These are phyloP conservation scores for Ophioninae sp. DNA, from an alignment of 2,888 invertebrate species.

Conservation along the genomic window DNA sequence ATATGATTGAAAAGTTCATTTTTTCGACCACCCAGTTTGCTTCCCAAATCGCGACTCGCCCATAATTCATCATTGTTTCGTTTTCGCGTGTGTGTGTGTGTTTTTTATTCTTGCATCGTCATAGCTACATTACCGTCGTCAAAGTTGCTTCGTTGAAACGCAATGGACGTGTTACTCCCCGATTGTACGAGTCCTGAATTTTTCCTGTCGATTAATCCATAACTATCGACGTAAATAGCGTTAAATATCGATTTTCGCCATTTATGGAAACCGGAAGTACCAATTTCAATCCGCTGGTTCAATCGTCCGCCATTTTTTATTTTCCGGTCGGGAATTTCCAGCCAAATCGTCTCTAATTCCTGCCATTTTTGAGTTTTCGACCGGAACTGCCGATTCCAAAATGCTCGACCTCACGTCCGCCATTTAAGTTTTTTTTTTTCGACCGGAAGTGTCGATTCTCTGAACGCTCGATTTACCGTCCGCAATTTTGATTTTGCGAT, in stretches of 20 bases:
- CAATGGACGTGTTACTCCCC: not conserved
- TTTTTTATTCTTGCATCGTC: not conserved
- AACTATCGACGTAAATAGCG: not conserved
- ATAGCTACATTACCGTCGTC: not conserved
- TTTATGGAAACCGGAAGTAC: no score
- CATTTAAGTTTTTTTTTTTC: no score
- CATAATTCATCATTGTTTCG: not conserved
- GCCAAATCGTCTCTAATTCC: no score
- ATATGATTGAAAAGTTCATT: conserved; percentile 18
- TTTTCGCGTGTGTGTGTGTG: not conserved
- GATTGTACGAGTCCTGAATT: not conserved
- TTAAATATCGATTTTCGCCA: no score
- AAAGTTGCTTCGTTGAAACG: not conserved
- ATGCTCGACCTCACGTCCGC: no score
- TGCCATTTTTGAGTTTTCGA: no score
- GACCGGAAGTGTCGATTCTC: no score
- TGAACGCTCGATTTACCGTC: no score
- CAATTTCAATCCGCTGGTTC: no score
- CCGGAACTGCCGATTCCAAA: no score
- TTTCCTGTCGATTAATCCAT: not conserved
- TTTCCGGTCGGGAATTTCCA: no score
- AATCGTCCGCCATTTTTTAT: no score
- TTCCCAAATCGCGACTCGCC: not conserved
- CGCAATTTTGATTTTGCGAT: not conserved
- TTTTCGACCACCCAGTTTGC: not conserved